Evolutionary conservation across 2,797 vertebrate genomes (phyloP).

Genomic region (Pipistrellus pipistrellus): DNA sequence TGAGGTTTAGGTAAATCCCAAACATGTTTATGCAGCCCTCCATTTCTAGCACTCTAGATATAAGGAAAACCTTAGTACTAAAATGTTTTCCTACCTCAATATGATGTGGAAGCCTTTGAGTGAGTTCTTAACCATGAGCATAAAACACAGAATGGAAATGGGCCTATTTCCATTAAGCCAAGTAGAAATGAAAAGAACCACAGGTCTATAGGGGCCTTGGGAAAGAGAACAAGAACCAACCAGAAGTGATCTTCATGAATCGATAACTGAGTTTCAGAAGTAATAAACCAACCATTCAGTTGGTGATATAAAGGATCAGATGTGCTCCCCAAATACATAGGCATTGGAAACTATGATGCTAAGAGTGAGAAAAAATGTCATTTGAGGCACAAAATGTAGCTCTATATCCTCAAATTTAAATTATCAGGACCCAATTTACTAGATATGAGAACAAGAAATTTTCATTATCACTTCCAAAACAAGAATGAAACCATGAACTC

Average conservation of each 20-base stretch:
- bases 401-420: background rate
- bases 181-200: conserved; percentile 20
- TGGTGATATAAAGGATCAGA: background rate
- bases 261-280: background rate
- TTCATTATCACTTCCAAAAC: conserved; percentile 58
- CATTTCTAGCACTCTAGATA: background rate
- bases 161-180: background rate
- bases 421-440: background rate
- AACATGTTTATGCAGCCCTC: background rate
- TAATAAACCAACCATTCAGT: background rate
- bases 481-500: conserved; percentile 64
- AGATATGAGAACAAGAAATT: conserved; percentile 28
- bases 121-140: conserved; percentile 45
- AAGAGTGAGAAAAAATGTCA: background rate
- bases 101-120: background rate
- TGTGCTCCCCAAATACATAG: background rate
- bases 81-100: background rate
- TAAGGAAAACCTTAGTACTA: background rate
- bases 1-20: background rate
- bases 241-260: background rate
- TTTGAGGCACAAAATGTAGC: background rate
- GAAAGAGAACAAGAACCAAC: background rate
- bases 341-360: background rate
- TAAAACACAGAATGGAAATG: conserved; percentile 6
- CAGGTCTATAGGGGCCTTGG: background rate